phyloP scores from a whole-genome alignment of 2,888 invertebrate genomes.

The Tenthredo mesomela region DNA sequence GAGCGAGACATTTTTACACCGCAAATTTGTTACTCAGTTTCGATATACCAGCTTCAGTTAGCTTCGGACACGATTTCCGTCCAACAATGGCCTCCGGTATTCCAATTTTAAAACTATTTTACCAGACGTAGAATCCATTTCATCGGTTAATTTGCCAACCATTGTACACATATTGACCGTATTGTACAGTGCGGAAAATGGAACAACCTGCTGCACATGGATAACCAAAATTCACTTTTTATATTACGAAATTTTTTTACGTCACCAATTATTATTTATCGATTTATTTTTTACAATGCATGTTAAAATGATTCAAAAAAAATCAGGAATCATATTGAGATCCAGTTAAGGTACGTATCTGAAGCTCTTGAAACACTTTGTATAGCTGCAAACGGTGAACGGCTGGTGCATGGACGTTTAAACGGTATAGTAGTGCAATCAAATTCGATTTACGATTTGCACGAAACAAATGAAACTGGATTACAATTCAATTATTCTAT shows the following conservation, averaged over 20 bases:
- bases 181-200: neutral
- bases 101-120: constrained; percentile 21
- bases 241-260: neutral
- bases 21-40: constrained; percentile 15
- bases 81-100: constrained; percentile 1
- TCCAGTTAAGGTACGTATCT: neutral
- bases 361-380: neutral
- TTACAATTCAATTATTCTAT: neutral
- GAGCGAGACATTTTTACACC: neutral
- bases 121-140: constrained; percentile 27
- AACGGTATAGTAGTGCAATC: neutral
- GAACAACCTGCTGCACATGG: neutral
- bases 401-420: neutral
- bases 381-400: neutral
- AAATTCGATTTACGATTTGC: constrained; percentile 23
- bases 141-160: constrained; percentile 38
- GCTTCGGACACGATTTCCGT: constrained; percentile 15
- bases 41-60: neutral
- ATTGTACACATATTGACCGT: neutral
- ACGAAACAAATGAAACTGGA: neutral
- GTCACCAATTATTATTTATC: neutral
- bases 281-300: neutral
- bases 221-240: neutral
- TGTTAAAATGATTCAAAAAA: neutral
- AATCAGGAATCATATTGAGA: neutral